These are phyloP conservation scores for Cecropterus lyciades DNA, from an alignment of 1,140 invertebrate species.

Conservation along the genomic window DNA sequence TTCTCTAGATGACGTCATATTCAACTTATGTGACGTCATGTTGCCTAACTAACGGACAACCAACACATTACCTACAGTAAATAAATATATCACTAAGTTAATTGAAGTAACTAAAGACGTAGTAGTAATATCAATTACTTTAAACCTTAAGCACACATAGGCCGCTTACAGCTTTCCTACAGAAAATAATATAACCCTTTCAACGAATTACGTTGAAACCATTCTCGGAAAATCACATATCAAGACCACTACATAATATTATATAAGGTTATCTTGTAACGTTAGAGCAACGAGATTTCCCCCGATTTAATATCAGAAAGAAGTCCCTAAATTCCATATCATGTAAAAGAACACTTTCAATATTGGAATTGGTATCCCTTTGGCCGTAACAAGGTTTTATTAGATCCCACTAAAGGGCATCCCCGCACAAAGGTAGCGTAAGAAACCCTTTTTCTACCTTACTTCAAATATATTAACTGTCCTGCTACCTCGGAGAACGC, in stretches of 20 bases:
- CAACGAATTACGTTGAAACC: slow-evolving; percentile 30
- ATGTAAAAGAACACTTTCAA: slow-evolving; percentile 83
- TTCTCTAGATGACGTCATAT: too few relatives aligned
- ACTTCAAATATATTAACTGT: slow-evolving; percentile 83
- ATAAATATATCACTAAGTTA: too few relatives aligned
- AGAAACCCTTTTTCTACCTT: slow-evolving; percentile 82
- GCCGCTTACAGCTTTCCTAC: too few relatives aligned
- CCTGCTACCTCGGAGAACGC: slow-evolving; percentile 59
- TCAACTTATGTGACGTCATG: too few relatives aligned
- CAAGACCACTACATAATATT: slow-evolving; percentile 43
- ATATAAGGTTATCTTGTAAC: slow-evolving; percentile 48
- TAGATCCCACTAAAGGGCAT: slow-evolving; percentile 83
- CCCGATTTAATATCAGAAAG: slow-evolving; percentile 79
- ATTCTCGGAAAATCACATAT: slow-evolving; percentile 42
- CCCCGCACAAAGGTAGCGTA: slow-evolving; percentile 79
- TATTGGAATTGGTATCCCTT: slow-evolving; percentile 83
- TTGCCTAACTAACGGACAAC: too few relatives aligned
- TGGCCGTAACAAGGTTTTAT: slow-evolving; percentile 83
- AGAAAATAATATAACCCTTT: slow-evolving; percentile 16
- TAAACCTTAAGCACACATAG: too few relatives aligned
- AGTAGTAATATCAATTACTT: too few relatives aligned
- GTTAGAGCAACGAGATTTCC: slow-evolving; percentile 69
- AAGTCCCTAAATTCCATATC: slow-evolving; percentile 82
- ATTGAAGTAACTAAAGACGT: too few relatives aligned
- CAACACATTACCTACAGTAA: too few relatives aligned